Percentiles rank a stretch among this genome's conserved stretches.
Conservation (phyloP, 2,797 vertebrate species). For the Ctenopoma multispine region DNA sequence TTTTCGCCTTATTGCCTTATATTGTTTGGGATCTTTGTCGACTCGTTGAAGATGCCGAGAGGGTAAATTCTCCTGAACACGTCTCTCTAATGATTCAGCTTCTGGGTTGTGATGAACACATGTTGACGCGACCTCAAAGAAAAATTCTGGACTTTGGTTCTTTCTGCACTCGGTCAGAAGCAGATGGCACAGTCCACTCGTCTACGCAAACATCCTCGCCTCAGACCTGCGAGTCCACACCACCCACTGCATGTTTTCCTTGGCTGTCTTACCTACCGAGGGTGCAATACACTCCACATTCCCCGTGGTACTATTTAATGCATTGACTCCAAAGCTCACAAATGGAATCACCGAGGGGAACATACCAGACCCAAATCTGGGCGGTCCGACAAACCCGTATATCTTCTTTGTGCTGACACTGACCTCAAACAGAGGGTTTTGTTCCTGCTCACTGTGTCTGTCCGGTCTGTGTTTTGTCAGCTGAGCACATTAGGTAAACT, state of each 20-base stretch:
- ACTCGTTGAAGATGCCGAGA: too few species aligned
- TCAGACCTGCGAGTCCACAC: conserved; percentile 82
- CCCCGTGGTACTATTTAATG: conserved; percentile 88
- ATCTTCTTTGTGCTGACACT: conserved; percentile 70
- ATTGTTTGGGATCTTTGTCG: too few species aligned
- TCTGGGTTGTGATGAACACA: not conserved
- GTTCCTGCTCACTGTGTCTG: not conserved
- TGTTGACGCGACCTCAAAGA: not conserved
- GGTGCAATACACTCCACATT: conserved; percentile 83
- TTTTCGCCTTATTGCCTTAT: too few species aligned
- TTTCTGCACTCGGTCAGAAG: conserved; percentile 22
- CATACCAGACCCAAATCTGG: conserved; percentile 81
- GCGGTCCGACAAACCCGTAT: conserved; percentile 85
- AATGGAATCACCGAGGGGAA: conserved; percentile 87
- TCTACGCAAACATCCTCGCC: conserved; percentile 88
- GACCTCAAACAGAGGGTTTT: not conserved
- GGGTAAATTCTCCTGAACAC: too few species aligned
- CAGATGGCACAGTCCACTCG: conserved; percentile 83
- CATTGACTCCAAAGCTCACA: conserved; percentile 92
- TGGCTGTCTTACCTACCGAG: conserved; percentile 81
- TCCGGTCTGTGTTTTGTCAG: not conserved
- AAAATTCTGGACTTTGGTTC: not conserved
- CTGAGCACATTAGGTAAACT: not conserved
- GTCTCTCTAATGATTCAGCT: not conserved
- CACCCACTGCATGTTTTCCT: conserved; percentile 90